Conservation (phyloP, 2,113 vertebrate species). For the Ochotona princeps region DNA sequence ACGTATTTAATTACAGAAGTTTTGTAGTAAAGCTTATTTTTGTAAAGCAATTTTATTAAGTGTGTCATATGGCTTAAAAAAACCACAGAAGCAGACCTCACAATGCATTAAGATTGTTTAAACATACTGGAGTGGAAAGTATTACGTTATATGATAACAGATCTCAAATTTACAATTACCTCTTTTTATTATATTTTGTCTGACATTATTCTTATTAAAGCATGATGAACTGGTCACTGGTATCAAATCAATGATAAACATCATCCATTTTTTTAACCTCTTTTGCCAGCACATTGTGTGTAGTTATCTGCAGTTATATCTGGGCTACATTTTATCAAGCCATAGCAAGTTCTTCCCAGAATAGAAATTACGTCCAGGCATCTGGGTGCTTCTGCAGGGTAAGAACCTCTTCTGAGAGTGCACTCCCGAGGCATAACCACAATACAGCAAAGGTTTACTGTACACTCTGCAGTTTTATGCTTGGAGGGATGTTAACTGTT, state of each 20-base stretch:
- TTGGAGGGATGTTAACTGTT: neutral
- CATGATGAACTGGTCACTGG: neutral
- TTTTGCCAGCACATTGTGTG: neutral
- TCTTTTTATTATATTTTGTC: conserved; percentile 37
- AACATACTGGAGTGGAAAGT: conserved; percentile 19
- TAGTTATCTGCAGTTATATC: conserved; percentile 43
- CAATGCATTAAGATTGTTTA: conserved; percentile 37
- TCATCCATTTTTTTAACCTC: conserved; percentile 45
- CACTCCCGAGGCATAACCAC: neutral
- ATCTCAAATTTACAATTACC: conserved; percentile 51
- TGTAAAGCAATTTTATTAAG: conserved; percentile 77
- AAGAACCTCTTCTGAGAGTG: neutral
- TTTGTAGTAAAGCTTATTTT: conserved; percentile 80
- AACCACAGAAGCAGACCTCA: conserved; percentile 50
- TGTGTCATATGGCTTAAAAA: conserved; percentile 69
- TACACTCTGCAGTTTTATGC: neutral
- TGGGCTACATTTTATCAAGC: conserved; percentile 62
- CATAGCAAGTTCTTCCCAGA: conserved; percentile 21
- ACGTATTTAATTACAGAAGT: conserved; percentile 82
- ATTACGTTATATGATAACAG: neutral
- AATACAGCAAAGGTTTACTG: neutral
- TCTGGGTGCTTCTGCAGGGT: neutral
- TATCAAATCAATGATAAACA: conserved; percentile 50
- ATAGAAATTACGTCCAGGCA: neutral
- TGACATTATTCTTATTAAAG: neutral